A percentile compares a stretch with the other conserved stretches of the same genome.
These are phyloP conservation scores for Ruditapes philippinarum DNA, from an alignment of 1,140 invertebrate species.

Conservation along the genomic window DNA sequence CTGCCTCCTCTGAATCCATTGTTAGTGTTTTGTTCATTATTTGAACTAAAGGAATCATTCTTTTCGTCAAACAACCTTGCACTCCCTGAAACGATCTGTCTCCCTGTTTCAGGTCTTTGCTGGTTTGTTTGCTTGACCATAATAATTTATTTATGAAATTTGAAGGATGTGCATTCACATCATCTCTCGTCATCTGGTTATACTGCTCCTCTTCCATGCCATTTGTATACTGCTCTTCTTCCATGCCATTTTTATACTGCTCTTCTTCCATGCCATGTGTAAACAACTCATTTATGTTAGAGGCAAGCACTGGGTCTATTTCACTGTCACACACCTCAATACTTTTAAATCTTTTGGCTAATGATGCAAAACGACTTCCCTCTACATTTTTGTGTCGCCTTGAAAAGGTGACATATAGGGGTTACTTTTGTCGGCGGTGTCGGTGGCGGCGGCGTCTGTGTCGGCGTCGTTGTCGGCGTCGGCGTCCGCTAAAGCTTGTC, in stretches of 20 bases:
- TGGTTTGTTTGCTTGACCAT: background rate
- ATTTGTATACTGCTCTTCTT: too few species aligned
- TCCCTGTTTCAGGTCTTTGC: background rate
- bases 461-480: too few species aligned
- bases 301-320: background rate
- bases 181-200: constrained; percentile 3
- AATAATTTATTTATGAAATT: background rate
- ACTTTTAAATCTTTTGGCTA: background rate
- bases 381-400: background rate
- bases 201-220: background rate
- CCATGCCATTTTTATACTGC: too few species aligned
- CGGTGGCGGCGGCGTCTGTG: too few species aligned
- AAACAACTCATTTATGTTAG: constrained; percentile 18
- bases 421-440: too few species aligned
- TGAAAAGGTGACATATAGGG: too few species aligned
- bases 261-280: constrained; percentile 1
- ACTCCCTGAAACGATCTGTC: background rate
- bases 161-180: background rate
- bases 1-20: background rate
- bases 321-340: background rate
- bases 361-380: constrained; percentile 9
- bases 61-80: background rate
- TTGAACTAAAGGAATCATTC: background rate
- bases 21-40: background rate
- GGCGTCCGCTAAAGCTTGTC: too few species aligned